Percentiles rank a stretch among this genome's conserved stretches.
phyloP scores from a whole-genome alignment of 2,797 vertebrate species.

The Erithacus rubecula region DNA sequence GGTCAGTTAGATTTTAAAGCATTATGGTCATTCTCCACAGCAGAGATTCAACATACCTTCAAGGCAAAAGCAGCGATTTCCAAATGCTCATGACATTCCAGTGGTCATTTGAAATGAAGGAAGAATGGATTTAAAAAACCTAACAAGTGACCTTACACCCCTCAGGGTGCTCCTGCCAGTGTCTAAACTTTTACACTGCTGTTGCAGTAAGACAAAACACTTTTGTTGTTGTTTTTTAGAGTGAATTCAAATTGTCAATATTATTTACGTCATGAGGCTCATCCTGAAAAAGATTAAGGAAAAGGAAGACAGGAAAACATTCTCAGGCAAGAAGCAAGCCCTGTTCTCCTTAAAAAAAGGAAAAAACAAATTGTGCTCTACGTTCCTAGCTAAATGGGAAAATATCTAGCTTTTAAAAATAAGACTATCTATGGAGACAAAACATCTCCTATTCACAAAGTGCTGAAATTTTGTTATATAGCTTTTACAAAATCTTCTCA shows the following conservation, averaged over 20 bases:
- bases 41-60: slow-evolving; percentile 49
- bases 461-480: not conserved
- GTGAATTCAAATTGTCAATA: not conserved
- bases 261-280: not conserved
- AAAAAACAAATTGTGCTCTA: not conserved
- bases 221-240: not conserved
- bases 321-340: not conserved
- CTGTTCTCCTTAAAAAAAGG: not conserved
- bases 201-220: not conserved
- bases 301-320: not conserved
- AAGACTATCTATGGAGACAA: not conserved
- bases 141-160: slow-evolving; percentile 37
- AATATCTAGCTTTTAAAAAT: not conserved
- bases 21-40: slow-evolving; percentile 53
- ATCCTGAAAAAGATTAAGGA: not conserved
- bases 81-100: slow-evolving; percentile 37
- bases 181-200: not conserved
- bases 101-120: slow-evolving; percentile 24
- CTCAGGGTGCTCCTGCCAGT: not conserved
- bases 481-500: not conserved
- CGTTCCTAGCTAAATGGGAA: not conserved
- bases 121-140: slow-evolving; percentile 4
- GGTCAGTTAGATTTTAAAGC: slow-evolving; percentile 55
- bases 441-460: not conserved
- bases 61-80: slow-evolving; percentile 46